Evolutionary conservation across 2,888 invertebrate genomes (phyloP).

Genomic region (Ptilodon capucinus): DNA sequence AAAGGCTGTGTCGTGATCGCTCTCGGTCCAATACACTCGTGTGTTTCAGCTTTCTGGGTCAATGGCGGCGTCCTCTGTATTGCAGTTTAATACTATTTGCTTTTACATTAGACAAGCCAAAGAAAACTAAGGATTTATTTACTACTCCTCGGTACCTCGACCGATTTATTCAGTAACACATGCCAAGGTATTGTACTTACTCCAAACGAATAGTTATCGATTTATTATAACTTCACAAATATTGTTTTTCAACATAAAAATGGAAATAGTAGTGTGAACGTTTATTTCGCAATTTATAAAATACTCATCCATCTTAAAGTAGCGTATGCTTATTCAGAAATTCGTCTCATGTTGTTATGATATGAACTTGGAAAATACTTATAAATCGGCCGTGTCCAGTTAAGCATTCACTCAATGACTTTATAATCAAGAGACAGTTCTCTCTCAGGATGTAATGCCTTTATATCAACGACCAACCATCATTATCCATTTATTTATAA

Average conservation of each 20-base stretch:
- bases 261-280: too few relatives aligned
- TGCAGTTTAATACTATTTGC: constrained; percentile 19
- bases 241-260: too few relatives aligned
- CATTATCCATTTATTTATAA: constrained; percentile 1
- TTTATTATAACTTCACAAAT: too few relatives aligned
- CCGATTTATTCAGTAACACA: too few relatives aligned
- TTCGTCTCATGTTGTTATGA: too few relatives aligned
- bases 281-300: too few relatives aligned
- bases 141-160: too few relatives aligned
- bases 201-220: too few relatives aligned
- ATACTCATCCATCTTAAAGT: too few relatives aligned
- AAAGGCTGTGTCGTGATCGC: constrained; percentile 2
- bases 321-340: too few relatives aligned
- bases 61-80: constrained; percentile 21
- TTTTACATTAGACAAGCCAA: constrained; percentile 11
- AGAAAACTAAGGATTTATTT: constrained; percentile 1
- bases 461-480: not conserved
- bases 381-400: not conserved
- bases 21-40: constrained; percentile 2
- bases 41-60: constrained; percentile 25
- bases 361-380: too few relatives aligned
- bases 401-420: not conserved
- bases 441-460: not conserved
- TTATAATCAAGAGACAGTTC: constrained; percentile 8
- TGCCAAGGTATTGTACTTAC: too few relatives aligned